These are phyloP conservation scores for Rissa tridactyla DNA, from an alignment of 2,113 vertebrate genomes.

Conservation along the genomic window DNA sequence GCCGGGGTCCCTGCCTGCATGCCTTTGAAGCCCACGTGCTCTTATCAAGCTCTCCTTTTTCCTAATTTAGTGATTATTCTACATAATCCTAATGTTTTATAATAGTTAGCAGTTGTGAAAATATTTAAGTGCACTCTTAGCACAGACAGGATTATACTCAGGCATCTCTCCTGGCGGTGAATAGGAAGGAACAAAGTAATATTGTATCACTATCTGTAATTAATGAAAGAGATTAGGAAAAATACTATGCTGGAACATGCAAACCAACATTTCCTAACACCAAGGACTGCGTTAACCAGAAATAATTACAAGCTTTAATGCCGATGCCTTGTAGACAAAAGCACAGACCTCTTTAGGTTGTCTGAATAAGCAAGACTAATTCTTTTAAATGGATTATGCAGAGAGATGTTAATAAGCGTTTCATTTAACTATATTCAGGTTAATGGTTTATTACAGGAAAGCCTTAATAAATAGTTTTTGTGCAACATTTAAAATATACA, in stretches of 20 bases:
- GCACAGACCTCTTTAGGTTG: slow-evolving; percentile 14
- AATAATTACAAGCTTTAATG: slow-evolving; percentile 55
- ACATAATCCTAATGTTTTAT: slow-evolving; percentile 15
- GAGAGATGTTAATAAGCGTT: background rate
- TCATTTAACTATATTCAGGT: background rate
- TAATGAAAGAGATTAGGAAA: slow-evolving; percentile 57
- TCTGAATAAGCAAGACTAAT: slow-evolving; percentile 49
- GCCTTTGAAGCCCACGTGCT: background rate
- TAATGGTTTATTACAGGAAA: slow-evolving; percentile 42
- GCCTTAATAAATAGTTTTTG: background rate
- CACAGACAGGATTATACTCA: slow-evolving; percentile 31
- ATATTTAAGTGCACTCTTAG: background rate
- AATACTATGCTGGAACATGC: background rate
- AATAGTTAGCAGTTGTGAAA: background rate
- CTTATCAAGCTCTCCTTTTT: background rate
- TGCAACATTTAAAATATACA: background rate
- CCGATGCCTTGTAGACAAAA: slow-evolving; percentile 47
- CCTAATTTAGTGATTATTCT: background rate
- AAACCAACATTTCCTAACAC: slow-evolving; percentile 20
- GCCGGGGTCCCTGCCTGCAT: background rate
- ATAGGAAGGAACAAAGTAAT: slow-evolving; percentile 27
- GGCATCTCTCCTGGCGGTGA: slow-evolving; percentile 2
- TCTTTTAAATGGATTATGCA: slow-evolving; percentile 33
- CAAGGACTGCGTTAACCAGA: slow-evolving; percentile 21
- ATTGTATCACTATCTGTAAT: slow-evolving; percentile 59